Percentiles rank a stretch among this genome's conserved stretches.
These are phyloP conservation scores for Phrixothrix hirtus DNA, from an alignment of 2,888 invertebrate genomes.

Conservation along the genomic window DNA sequence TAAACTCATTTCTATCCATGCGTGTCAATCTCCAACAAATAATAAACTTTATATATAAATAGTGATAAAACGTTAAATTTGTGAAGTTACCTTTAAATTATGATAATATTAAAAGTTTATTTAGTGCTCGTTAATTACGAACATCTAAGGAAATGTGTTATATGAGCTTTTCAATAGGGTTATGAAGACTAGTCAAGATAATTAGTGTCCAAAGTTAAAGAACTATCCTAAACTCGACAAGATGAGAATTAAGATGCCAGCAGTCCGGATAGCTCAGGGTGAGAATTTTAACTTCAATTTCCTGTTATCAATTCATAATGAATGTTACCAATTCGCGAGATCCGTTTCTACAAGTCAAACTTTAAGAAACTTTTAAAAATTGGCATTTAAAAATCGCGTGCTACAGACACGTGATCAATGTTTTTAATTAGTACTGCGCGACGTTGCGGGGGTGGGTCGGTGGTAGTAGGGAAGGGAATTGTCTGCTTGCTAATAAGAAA, in stretches of 20 bases:
- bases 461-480: conserved; percentile 48
- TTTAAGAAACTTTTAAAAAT: not conserved
- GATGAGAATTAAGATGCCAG: conserved; percentile 98
- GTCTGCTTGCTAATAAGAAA: conserved; percentile 56
- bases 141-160: no score
- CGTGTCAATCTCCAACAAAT: conserved; percentile 6
- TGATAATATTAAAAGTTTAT: conserved; percentile 7
- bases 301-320: no score
- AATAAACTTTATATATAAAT: conserved; percentile 5
- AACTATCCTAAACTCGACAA: conserved; percentile 57
- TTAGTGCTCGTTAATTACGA: conserved; percentile 15
- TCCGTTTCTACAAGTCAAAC: no score
- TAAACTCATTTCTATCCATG: conserved; percentile 5
- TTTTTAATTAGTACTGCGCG: conserved; percentile 45
- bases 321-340: no score
- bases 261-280: conserved; percentile 96
- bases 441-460: conserved; percentile 40
- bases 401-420: conserved; percentile 46
- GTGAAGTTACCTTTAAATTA: conserved; percentile 1
- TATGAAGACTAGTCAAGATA: conserved; percentile 14
- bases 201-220: conserved; percentile 14
- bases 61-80: conserved; percentile 5
- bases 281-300: conserved; percentile 53
- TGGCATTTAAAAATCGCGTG: conserved; percentile 30
- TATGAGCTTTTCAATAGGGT: no score